These are phyloP conservation scores for Enteromius trimaculatus DNA, from an alignment of 2,797 vertebrate species.

Conservation along the genomic window DNA sequence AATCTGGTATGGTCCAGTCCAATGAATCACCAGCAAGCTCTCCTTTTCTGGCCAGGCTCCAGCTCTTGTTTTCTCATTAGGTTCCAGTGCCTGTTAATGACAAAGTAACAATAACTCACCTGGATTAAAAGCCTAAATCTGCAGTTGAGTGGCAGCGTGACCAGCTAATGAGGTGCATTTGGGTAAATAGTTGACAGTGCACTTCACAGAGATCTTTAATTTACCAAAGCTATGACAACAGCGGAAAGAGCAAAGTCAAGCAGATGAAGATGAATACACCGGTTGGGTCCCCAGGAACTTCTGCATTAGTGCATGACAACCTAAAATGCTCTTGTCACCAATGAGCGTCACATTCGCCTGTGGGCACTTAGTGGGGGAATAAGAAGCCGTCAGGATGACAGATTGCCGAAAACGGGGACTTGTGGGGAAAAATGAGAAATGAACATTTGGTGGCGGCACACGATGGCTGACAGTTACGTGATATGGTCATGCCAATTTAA, in stretches of 20 bases:
- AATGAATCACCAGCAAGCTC: conserved; percentile 76
- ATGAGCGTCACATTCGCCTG: conserved; percentile 79
- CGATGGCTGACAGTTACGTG: conserved; percentile 57
- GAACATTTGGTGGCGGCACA: conserved; percentile 55
- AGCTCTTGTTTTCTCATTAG: conserved; percentile 84
- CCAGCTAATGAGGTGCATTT: conserved; percentile 83
- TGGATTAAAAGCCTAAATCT: conserved; percentile 79
- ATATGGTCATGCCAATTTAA: conserved; percentile 63
- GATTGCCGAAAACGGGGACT: conserved; percentile 58
- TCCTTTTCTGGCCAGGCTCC: conserved; percentile 79
- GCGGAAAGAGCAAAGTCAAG: conserved; percentile 77
- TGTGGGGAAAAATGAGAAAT: conserved; percentile 65
- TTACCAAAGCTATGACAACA: conserved; percentile 81
- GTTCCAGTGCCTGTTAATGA: conserved; percentile 67
- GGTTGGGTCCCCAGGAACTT: conserved; percentile 76
- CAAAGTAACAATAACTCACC: conserved; percentile 83
- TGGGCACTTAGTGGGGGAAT: conserved; percentile 80
- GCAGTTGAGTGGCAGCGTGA: conserved; percentile 74
- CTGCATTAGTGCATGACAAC: conserved; percentile 83
- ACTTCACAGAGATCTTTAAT: conserved; percentile 80
- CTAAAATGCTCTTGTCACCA: conserved; percentile 83
- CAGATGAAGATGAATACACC: conserved; percentile 85
- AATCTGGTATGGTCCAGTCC: conserved; percentile 71
- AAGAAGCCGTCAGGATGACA: conserved; percentile 77
- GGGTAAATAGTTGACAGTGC: conserved; percentile 86